These are phyloP conservation scores for Trematomus loennbergii DNA, from an alignment of 2,113 vertebrate species.

Conservation along the genomic window DNA sequence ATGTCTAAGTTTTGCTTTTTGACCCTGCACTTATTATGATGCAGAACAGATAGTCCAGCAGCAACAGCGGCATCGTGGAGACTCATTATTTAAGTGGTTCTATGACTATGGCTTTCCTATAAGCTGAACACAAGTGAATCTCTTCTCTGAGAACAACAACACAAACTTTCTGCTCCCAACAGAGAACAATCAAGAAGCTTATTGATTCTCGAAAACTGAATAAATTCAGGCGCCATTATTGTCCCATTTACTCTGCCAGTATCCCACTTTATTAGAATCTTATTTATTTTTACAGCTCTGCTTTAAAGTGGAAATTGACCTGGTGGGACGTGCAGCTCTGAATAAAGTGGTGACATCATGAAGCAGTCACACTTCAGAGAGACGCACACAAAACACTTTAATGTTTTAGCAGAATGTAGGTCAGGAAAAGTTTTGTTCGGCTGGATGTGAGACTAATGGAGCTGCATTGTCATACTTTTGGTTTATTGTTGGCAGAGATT, in stretches of 20 bases:
- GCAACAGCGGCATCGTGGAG: slow-evolving; percentile 29
- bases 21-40: slow-evolving; percentile 58
- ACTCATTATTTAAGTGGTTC: slow-evolving; percentile 61
- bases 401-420: slow-evolving; percentile 37
- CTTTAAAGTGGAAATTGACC: slow-evolving; percentile 51
- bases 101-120: slow-evolving; percentile 31
- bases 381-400: slow-evolving; percentile 20
- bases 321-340: slow-evolving; percentile 28
- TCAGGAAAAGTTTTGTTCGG: slow-evolving; percentile 35
- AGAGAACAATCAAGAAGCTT: slow-evolving; percentile 16
- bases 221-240: slow-evolving; percentile 10
- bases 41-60: slow-evolving; percentile 57
- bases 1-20: slow-evolving; percentile 51
- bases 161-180: slow-evolving; percentile 22
- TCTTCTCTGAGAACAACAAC: slow-evolving; percentile 23
- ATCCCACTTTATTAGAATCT: slow-evolving; percentile 35
- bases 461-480: background rate
- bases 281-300: slow-evolving; percentile 40
- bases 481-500: background rate
- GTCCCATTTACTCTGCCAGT: background rate
- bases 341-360: slow-evolving; percentile 40
- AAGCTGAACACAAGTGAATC: slow-evolving; percentile 34
- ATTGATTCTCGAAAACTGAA: slow-evolving; percentile 39
- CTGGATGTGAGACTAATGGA: slow-evolving; percentile 2
- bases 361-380: slow-evolving; percentile 47